Conservation (phyloP, 2,888 invertebrate species). For the Thera britannica region DNA sequence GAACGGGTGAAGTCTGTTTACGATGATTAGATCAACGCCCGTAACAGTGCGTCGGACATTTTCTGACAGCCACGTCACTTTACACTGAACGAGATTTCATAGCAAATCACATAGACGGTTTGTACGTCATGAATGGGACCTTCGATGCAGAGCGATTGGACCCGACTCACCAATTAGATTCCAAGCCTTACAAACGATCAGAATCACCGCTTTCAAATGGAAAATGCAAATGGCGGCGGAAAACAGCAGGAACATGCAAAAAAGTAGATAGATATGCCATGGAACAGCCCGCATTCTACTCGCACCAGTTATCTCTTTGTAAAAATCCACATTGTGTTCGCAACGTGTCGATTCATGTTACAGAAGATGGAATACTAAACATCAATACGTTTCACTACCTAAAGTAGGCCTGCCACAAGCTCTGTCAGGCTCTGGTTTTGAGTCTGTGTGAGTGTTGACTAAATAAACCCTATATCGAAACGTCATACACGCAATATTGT, state of each 20-base stretch:
- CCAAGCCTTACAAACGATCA: neutral
- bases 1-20: no score
- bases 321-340: conserved; percentile 27
- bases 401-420: no score
- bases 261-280: neutral
- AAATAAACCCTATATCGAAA: no score
- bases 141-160: neutral
- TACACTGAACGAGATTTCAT: no score
- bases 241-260: neutral
- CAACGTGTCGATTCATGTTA: conserved; percentile 33
- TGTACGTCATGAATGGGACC: neutral
- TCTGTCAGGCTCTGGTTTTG: no score
- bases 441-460: no score
- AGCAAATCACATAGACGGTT: no score
- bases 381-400: neutral
- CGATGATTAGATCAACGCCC: no score
- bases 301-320: conserved; percentile 31
- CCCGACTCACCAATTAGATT: neutral
- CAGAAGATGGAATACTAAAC: conserved; percentile 10
- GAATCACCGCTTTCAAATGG: neutral
- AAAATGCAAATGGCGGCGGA: neutral
- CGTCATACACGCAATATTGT: no score
- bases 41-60: no score
- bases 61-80: no score
- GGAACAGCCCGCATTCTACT: conserved; percentile 13